phyloP scores from a whole-genome alignment of 2,113 vertebrate genomes.

The Sapayoa aenigma region DNA sequence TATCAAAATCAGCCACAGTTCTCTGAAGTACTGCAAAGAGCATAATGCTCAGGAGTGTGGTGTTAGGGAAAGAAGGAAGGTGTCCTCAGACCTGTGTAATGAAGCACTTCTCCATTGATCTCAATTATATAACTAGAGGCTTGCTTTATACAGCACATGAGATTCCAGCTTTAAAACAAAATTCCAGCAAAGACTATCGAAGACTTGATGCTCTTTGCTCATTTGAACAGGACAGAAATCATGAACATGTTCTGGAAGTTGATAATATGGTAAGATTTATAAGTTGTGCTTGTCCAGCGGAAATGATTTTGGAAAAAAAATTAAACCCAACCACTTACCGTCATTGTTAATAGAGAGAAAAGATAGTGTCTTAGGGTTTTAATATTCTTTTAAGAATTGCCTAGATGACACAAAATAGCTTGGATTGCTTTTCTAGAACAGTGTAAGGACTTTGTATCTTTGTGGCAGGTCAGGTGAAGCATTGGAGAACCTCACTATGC shows the following conservation, averaged over 20 bases:
- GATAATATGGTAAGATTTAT: not conserved
- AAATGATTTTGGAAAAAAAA: conserved; percentile 82
- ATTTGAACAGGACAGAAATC: not conserved
- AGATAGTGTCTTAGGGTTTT: conserved; percentile 71
- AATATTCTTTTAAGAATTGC: not conserved
- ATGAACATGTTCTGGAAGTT: not conserved
- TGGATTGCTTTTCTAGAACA: not conserved
- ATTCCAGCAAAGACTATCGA: not conserved
- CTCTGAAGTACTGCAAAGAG: not conserved
- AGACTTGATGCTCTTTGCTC: not conserved
- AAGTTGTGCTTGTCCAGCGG: conserved; percentile 72
- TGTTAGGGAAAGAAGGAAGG: not conserved
- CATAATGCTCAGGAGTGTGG: not conserved
- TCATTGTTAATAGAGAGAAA: conserved; percentile 81
- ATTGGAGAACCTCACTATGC: not conserved
- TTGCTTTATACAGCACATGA: not conserved
- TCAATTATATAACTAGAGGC: not conserved
- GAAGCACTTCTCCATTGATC: not conserved
- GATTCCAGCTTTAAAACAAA: not conserved
- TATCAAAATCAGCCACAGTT: not conserved
- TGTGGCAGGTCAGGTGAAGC: not conserved
- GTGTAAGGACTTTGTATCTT: not conserved
- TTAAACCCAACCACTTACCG: conserved; percentile 73
- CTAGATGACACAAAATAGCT: not conserved
- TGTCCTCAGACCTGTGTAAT: not conserved